Base-by-base conservation (phyloP, 2,113 vertebrate species). In the Prochilodus magdalenae region DNA sequence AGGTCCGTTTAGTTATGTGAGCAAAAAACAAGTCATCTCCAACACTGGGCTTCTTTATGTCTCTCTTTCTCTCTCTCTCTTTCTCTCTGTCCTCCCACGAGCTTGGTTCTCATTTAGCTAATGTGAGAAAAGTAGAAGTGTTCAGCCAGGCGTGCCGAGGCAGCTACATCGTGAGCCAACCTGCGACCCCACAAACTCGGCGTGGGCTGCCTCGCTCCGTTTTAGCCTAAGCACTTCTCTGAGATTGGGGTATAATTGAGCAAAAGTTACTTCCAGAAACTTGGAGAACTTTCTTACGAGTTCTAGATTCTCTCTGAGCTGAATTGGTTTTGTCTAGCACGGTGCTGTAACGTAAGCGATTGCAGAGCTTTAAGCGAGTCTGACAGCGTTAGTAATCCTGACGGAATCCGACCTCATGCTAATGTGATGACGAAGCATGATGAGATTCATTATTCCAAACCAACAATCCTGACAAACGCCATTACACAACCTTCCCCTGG, bases 1-100 rank as follows among this genome's bases (percentile, higher is more conserved):
- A 72, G 36, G 12, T 22, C 66, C 40, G 33, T 22, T 70, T 44
- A 36, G 65, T 36, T 10, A 20, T 67, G 65, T 18, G 27, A 29
- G 27, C 27, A 0, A 29, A n/a, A 65, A 65, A 22, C 27, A 67
- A 20, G 30, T 70, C 22, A n/a, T n/a, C 13, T 44, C 36, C 20
- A 44, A 8, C 22, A 2, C 36, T 70, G 16, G 5, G 7, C 22
- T 36, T 11, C n/a, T n/a, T n/a, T n/a, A n/a, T n/a, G n/a, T n/a
- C n/a, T n/a, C n/a, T 40, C 65, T 67, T 8, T 67, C 66, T 69
- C 33, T 69, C 33, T 44, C 66, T 40, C 33, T 80, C 30, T 63
- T 12, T 53, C 44, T 81, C 57, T 74, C 44, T 44, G 40, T 73
- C 67, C 57, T 74, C 71, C 79, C 71, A 74, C 47, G 24, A 55